Evolutionary conservation across 1,140 invertebrate species (phyloP).

Genomic region (Stenopsyche tienmushanensis): DNA sequence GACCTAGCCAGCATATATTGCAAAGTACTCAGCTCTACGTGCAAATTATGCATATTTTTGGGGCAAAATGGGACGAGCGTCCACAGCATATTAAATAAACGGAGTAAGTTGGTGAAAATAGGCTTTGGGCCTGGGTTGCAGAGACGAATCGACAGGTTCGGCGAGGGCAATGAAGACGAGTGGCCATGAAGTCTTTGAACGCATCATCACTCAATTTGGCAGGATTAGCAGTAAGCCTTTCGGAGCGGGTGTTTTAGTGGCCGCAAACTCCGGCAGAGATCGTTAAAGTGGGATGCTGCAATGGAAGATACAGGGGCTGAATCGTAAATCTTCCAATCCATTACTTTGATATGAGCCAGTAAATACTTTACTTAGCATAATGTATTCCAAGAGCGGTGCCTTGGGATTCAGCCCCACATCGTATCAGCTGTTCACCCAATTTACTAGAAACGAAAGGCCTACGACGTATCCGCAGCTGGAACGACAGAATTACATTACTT

Average conservation of each 20-base stretch:
- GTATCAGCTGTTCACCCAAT: conserved; percentile 1
- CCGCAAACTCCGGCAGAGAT: not conserved
- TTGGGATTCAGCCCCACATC: not conserved
- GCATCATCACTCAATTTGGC: conserved; percentile 3
- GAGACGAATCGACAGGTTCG: too few relatives aligned
- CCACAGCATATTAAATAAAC: too few relatives aligned
- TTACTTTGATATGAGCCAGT: conserved; percentile 30
- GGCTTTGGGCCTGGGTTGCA: too few relatives aligned
- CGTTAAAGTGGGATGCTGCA: not conserved
- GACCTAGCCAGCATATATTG: too few relatives aligned
- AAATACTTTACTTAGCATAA: conserved; percentile 33
- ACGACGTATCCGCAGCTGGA: not conserved
- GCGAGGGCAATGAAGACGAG: too few relatives aligned
- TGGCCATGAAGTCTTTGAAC: too few relatives aligned
- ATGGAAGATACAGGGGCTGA: not conserved
- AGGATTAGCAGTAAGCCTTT: too few relatives aligned
- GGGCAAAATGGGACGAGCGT: too few relatives aligned
- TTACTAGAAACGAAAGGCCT: not conserved
- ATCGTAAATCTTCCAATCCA: conserved; percentile 34
- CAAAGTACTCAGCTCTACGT: too few relatives aligned
- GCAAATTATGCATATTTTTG: too few relatives aligned
- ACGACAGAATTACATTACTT: not conserved
- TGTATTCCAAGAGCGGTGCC: conserved; percentile 1
- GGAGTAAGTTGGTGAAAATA: too few relatives aligned
- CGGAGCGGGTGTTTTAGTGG: too few relatives aligned